phyloP scores from a whole-genome alignment of 2,888 invertebrate genomes.

The Agonopterix heracliana region DNA sequence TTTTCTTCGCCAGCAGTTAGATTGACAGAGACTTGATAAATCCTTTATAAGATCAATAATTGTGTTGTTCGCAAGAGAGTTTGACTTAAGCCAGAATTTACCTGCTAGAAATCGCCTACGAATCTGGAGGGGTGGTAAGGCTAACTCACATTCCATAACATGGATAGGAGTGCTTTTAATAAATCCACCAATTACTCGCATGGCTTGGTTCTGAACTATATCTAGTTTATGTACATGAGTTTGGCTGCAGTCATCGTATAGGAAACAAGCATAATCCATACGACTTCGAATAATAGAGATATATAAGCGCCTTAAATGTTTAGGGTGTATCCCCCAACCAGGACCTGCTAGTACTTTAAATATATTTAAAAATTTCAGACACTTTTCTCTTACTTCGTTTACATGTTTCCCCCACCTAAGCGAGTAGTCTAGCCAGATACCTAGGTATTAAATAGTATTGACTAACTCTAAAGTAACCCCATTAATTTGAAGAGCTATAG shows the following conservation, averaged over 20 bases:
- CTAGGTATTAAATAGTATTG: constrained; percentile 20
- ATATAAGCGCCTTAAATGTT: constrained; percentile 19
- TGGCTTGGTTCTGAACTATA: constrained; percentile 15
- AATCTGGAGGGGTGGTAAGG: neutral
- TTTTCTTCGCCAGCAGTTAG: neutral
- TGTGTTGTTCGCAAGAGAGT: neutral
- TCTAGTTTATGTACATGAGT: constrained; percentile 15
- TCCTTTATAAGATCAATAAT: neutral
- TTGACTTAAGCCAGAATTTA: neutral
- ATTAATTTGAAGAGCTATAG: constrained; percentile 2
- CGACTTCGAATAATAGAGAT: constrained; percentile 19
- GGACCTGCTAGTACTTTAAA: constrained; percentile 21
- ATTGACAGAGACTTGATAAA: neutral
- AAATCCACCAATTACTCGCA: constrained; percentile 17
- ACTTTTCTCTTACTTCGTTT: constrained; percentile 15
- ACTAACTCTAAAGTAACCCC: neutral
- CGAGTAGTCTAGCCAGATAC: constrained; percentile 21
- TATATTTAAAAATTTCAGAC: constrained; percentile 17
- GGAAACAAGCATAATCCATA: constrained; percentile 17
- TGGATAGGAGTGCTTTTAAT: constrained; percentile 17
- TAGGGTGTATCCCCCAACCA: constrained; percentile 23
- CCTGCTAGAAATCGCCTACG: neutral
- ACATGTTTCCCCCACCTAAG: constrained; percentile 24
- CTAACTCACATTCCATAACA: constrained; percentile 9
- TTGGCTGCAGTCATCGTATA: no score